These are phyloP conservation scores for Phyllostomus hastatus DNA, from an alignment of 2,113 vertebrate species.

Conservation along the genomic window DNA sequence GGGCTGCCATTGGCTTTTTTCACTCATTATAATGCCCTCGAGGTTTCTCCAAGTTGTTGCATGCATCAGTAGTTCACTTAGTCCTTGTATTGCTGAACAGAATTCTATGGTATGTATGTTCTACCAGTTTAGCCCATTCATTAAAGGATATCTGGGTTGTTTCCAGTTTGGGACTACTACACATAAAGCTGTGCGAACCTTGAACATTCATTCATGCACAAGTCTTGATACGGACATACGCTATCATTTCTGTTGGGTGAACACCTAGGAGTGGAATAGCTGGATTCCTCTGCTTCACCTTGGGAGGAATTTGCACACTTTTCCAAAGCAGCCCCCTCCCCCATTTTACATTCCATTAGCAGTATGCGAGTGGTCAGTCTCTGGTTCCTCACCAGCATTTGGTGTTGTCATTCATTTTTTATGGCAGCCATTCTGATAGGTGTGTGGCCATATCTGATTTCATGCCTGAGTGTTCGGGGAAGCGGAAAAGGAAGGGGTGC, in stretches of 20 bases:
- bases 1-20: background rate
- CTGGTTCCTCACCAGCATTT: background rate
- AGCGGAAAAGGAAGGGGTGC: background rate
- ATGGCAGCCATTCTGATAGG: background rate
- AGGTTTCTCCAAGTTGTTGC: constrained; percentile 1
- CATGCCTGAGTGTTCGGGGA: background rate
- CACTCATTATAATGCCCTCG: background rate
- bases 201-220: background rate
- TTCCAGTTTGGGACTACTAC: background rate
- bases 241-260: background rate
- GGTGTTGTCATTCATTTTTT: background rate
- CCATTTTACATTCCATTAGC: background rate
- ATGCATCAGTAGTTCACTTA: background rate
- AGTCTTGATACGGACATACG: background rate
- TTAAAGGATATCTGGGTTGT: background rate
- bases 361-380: background rate
- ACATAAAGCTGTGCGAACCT: background rate
- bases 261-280: background rate
- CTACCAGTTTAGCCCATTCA: background rate
- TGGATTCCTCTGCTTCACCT: background rate
- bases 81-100: background rate
- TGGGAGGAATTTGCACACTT: background rate
- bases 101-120: background rate
- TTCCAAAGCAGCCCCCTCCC: background rate
- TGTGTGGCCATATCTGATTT: background rate